Evolutionary conservation across 1,140 invertebrate species (phyloP), one percentile per base, ranked within the genome.

Genomic region (Zaprionus capensis): DNA sequence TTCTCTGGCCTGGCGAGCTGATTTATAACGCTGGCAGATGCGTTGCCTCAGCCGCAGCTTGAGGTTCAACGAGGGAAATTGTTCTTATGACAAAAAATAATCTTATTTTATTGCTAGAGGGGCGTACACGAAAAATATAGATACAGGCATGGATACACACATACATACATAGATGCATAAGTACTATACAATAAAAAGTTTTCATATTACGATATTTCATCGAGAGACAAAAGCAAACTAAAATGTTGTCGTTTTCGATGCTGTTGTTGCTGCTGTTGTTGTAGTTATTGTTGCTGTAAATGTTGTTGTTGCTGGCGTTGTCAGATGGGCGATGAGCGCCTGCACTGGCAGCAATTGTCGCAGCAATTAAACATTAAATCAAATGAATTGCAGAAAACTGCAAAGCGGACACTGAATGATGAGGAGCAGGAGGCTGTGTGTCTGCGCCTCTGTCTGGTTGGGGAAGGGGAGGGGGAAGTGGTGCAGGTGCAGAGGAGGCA

Each of bases 341-440:
- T 72, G 49, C 72, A 71, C 63, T 83, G 85, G 79, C 85, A 85
- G 85, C 81, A 70, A 90, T 90, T 90, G 86, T 90, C 76, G 86
- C 79, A 82, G 82, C 85, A 90, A 90, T 90, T 90, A 90, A 90
- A 90, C 76, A 85, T 91, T 91, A 90, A 90, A 85, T 90, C 81
- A 90, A 90, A 90, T 85, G 79, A 90, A 81, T 82, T 77, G 81
- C 85, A 90, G 57, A 79, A 73, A 73, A 67, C 71, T 81, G 68
- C 72, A 70, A 58, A 71, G 57, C 49, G 57, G 77, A 80, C 64
- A 76, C 58, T 79, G 76, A 70, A 76, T 61, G 69, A 56, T 64
- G 69, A 66, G 58, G 44, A 69, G 59, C 68, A 62, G 80, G 55
- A 56, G 41, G 71, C 49, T 49, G 67, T 55, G 20, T 65, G 69